phyloP scores from a whole-genome alignment of 2,888 invertebrate species.

The Blera fallax region DNA sequence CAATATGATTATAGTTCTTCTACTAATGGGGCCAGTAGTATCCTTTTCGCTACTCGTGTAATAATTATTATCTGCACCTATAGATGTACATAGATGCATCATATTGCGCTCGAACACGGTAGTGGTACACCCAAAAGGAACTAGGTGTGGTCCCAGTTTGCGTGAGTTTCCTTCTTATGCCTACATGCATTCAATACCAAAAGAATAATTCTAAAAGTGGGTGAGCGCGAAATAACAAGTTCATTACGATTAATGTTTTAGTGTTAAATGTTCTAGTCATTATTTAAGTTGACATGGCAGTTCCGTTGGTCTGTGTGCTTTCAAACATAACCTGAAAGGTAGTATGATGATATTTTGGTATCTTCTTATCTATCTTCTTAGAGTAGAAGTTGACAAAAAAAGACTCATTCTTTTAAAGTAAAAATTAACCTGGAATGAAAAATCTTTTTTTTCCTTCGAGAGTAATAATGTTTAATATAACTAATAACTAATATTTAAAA shows the following conservation, averaged over 20 bases:
- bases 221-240: slow-evolving; percentile 5
- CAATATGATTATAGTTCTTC: not conserved
- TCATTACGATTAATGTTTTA: not conserved
- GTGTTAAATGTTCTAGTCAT: not conserved
- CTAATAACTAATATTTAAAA: too few relatives aligned
- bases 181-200: slow-evolving; percentile 5
- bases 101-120: not conserved
- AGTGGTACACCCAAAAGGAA: slow-evolving; percentile 33
- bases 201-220: slow-evolving; percentile 1
- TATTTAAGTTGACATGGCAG: not conserved
- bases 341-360: too few relatives aligned
- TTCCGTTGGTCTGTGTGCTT: not conserved
- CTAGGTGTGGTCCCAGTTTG: slow-evolving; percentile 29
- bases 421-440: too few relatives aligned
- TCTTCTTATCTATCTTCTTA: too few relatives aligned
- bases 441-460: too few relatives aligned
- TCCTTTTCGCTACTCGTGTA: slow-evolving; percentile 20
- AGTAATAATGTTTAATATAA: too few relatives aligned
- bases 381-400: too few relatives aligned
- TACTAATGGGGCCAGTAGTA: slow-evolving; percentile 4
- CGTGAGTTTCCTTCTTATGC: slow-evolving; percentile 25
- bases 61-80: slow-evolving; percentile 30
- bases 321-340: too few relatives aligned
- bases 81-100: not conserved
- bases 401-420: too few relatives aligned